Conservation (phyloP, 53 echinoderm and acorn worm genomes). For the Apostichopus leukothele region DNA sequence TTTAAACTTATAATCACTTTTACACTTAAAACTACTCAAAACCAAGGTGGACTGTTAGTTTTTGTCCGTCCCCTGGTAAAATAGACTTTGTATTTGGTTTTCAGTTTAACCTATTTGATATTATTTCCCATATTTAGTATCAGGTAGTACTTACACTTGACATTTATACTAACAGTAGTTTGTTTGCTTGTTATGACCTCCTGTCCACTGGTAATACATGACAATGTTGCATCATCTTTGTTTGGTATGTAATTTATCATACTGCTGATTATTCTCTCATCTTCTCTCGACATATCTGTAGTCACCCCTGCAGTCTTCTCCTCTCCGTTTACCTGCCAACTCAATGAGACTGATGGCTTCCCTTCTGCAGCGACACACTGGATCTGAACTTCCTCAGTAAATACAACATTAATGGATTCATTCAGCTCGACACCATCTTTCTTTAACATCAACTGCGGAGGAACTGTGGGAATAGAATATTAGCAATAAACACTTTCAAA, state of each 20-base stretch:
- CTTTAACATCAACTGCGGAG: neutral
- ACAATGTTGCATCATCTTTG: neutral
- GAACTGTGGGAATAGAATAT: neutral
- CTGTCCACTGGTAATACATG: constrained; percentile 38
- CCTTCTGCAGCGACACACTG: neutral
- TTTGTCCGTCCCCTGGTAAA: no score
- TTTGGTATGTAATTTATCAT: constrained; percentile 8
- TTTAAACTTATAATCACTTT: no score
- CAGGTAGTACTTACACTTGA: constrained; percentile 9
- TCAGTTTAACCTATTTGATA: no score
- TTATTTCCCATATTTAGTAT: no score
- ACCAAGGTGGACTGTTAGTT: no score
- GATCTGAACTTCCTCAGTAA: neutral
- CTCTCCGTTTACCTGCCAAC: constrained; percentile 21
- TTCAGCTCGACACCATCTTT: neutral
- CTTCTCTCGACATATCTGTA: neutral
- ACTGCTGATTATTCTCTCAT: constrained; percentile 1
- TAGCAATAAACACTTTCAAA: no score
- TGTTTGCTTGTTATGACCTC: neutral
- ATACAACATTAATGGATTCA: neutral
- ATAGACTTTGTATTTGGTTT: no score
- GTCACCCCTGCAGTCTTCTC: neutral
- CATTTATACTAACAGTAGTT: neutral
- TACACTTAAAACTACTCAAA: no score
- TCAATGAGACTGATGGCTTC: constrained; percentile 1